A percentile compares a stretch with the other conserved stretches of the same genome.
Evolutionary conservation across 2,888 invertebrate genomes (phyloP).

Genomic region (Drosophila niveifrons): DNA sequence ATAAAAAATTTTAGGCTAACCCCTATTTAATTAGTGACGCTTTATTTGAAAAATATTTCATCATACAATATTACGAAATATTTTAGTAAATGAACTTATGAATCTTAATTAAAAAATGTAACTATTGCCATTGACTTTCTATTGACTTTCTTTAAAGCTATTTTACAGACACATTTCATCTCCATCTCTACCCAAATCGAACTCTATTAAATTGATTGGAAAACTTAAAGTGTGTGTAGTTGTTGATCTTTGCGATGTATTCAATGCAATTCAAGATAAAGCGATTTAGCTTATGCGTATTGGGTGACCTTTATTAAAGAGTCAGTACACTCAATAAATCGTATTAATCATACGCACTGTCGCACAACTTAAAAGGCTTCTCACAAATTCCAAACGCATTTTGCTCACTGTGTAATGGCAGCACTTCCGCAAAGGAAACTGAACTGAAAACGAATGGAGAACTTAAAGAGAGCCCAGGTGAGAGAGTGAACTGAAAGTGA

Average conservation of each 20-base stretch:
- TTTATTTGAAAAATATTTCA: no score
- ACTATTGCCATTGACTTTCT: no score
- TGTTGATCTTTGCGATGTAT: neutral
- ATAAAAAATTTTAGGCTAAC: no score
- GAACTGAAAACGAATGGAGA: neutral
- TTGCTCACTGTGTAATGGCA: conserved; percentile 62
- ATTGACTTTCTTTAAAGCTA: no score
- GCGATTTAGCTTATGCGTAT: neutral
- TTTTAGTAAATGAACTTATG: no score
- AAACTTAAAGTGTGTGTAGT: neutral
- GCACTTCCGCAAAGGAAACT: conserved; percentile 63
- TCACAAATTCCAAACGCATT: conserved; percentile 38
- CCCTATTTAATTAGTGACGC: no score
- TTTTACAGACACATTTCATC: no score
- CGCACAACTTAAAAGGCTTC: conserved; percentile 51
- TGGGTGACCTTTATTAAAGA: conserved; percentile 22
- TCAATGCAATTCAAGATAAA: neutral
- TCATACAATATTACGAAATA: no score
- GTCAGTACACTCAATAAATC: conserved; percentile 34
- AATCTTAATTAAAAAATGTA: no score
- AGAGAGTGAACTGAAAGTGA: neutral
- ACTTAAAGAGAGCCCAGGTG: conserved; percentile 2
- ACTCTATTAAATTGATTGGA: no score
- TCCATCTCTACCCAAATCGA: neutral
- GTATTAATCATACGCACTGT: conserved; percentile 73